Evolutionary conservation across 2,113 vertebrate genomes (phyloP).

Genomic region (Mormoops blainvillei): DNA sequence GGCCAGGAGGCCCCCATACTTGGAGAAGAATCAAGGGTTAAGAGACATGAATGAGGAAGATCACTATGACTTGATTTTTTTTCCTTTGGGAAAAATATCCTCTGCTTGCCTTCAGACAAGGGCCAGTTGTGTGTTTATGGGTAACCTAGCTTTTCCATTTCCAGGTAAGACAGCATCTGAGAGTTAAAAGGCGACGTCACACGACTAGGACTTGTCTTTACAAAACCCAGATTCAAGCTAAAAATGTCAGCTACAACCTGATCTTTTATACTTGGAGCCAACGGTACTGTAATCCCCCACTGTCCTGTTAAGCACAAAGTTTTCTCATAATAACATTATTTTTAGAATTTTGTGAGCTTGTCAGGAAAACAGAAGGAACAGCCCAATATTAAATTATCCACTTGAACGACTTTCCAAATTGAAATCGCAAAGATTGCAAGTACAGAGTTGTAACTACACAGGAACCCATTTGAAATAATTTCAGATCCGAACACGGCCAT

Average conservation of each 20-base stretch:
- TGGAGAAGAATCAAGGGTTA: background rate
- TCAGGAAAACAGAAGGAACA: constrained; percentile 68
- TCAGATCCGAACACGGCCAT: constrained; percentile 66
- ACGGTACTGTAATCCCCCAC: background rate
- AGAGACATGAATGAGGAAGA: background rate
- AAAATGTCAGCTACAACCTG: background rate
- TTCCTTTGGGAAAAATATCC: background rate
- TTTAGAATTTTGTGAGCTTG: constrained; percentile 58
- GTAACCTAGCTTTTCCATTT: background rate
- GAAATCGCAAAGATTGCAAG: constrained; percentile 72
- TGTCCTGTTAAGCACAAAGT: background rate
- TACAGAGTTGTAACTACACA: constrained; percentile 54
- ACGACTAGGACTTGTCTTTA: background rate
- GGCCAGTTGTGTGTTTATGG: background rate
- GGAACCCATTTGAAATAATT: constrained; percentile 75
- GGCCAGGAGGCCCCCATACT: background rate
- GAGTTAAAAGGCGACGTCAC: background rate
- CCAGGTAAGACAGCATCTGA: background rate
- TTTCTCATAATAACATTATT: constrained; percentile 32
- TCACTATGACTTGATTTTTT: background rate
- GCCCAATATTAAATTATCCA: constrained; percentile 65
- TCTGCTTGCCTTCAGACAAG: background rate
- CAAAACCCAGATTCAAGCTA: background rate
- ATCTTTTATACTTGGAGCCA: constrained; percentile 5
- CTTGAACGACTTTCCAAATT: constrained; percentile 74